Evolutionary conservation across 2,113 vertebrate species (phyloP), one percentile per base, ranked within the genome.

Genomic region (Panurus biarmicus): DNA sequence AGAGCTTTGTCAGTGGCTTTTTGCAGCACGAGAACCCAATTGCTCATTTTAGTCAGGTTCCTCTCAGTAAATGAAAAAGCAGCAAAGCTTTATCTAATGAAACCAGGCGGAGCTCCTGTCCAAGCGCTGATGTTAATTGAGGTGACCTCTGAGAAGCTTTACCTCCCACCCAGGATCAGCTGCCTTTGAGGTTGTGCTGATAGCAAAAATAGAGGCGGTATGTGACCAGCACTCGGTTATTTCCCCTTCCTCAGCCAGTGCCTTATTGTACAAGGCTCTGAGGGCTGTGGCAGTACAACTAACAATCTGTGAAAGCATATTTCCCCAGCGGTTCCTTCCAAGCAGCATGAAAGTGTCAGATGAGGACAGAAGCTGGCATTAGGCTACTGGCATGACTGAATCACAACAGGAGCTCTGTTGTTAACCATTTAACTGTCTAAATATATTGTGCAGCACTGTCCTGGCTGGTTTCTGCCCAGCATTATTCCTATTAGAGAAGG

Each of bases 351-450:
- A 95, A 80, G 91, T 87, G 95, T 95, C 94, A 97, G 93, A 89
- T 77, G 87, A 96, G 92, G 93, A 96, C 92, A 97, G 94, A 80
- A 85, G 72, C 64, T 74, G 56, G 87, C 85, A 60, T 89, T 89
- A 67, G 35, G 80, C 69, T 88, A 21, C 88, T 77, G 87, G 64
- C 92, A 47, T 33, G 75, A 57, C 88, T 86, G 79, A 96, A 91
- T 90, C 75, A 56, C 82, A 93, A 90, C 51, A 86, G 44, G 76
- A 93, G 65, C 36, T 90, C 79, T 78, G 56, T 5, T 90, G 69
- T 96, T 96, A 94, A 95, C 89, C 73, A 67, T 93, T 93, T 89
- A 84, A 61, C 61, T 57, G 56, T 33, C 85, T 50, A 60, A 79
- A 73, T 22, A 12, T 10, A 51, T 33, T 56, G 20, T 14, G 19